Evolutionary conservation across 2,888 invertebrate species (phyloP).

Genomic region (Nezara viridula): DNA sequence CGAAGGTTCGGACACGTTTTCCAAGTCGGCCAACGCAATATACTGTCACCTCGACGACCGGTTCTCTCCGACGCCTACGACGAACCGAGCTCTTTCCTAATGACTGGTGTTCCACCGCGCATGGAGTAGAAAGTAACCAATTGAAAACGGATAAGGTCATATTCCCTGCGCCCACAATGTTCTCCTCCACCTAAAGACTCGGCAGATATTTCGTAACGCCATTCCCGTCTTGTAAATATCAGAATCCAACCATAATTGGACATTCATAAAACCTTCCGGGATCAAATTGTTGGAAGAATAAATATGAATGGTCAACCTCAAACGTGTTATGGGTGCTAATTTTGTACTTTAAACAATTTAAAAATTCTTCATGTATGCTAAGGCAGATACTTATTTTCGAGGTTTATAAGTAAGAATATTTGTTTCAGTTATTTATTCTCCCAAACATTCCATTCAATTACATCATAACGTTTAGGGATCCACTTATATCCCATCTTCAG

Average conservation of each 20-base stretch:
- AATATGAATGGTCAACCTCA: too few relatives aligned
- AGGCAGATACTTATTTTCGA: too few relatives aligned
- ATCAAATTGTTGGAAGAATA: background rate
- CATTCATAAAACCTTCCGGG: background rate
- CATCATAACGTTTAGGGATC: too few relatives aligned
- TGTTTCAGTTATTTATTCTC: too few relatives aligned
- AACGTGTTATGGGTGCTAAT: too few relatives aligned
- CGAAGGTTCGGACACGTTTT: background rate
- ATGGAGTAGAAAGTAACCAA: background rate
- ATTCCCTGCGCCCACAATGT: background rate
- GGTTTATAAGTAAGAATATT: too few relatives aligned
- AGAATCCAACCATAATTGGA: background rate
- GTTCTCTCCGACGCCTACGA: constrained; percentile 31
- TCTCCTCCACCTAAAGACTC: background rate
- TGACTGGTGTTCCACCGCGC: background rate
- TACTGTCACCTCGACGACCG: background rate
- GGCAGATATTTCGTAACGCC: background rate
- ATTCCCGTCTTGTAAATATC: background rate
- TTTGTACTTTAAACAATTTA: too few relatives aligned
- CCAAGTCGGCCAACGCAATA: background rate
- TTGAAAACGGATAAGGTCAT: constrained; percentile 13
- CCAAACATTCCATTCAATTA: too few relatives aligned
- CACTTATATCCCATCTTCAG: too few relatives aligned
- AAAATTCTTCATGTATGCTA: too few relatives aligned
- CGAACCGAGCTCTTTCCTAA: constrained; percentile 22